Conservation (phyloP, 2,888 invertebrate species). For the Macaria notata region DNA sequence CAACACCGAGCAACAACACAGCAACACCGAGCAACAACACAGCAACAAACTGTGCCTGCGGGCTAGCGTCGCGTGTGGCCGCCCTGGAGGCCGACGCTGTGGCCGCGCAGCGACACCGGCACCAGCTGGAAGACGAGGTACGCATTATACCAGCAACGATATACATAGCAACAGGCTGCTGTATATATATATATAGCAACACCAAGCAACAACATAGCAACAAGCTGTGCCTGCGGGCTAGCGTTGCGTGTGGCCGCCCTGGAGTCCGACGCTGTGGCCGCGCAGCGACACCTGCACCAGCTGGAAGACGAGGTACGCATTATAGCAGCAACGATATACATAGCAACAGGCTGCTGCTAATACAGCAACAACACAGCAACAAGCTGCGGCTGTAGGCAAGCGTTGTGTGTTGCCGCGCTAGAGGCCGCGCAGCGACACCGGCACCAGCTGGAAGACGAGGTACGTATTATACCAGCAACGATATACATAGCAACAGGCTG, state of each 20-base stretch:
- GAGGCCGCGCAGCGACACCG: conserved; percentile 15
- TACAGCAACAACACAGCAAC: too few species aligned
- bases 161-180: too few species aligned
- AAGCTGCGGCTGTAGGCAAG: too few species aligned
- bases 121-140: conserved; percentile 70
- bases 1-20: conserved; percentile 3
- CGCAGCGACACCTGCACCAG: conserved; percentile 54
- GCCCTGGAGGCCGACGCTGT: conserved; percentile 77
- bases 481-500: neutral
- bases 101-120: conserved; percentile 48
- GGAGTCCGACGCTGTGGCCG: conserved; percentile 63
- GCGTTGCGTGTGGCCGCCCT: conserved; percentile 78
- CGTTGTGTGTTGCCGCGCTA: too few species aligned
- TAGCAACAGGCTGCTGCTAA: too few species aligned
- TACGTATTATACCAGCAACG: conserved; percentile 23
- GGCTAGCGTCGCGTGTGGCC: conserved; percentile 71
- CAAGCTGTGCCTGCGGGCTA: conserved; percentile 52
- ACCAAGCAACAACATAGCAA: neutral
- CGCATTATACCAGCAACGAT: neutral
- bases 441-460: conserved; percentile 69
- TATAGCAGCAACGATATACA: neutral
- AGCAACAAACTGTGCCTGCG: conserved; percentile 44
- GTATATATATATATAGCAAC: too few species aligned
- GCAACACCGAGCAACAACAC: conserved; percentile 7
- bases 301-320: conserved; percentile 65